phyloP scores from a whole-genome alignment of 2,888 invertebrate genomes.

The Gastrophysa polygoni region DNA sequence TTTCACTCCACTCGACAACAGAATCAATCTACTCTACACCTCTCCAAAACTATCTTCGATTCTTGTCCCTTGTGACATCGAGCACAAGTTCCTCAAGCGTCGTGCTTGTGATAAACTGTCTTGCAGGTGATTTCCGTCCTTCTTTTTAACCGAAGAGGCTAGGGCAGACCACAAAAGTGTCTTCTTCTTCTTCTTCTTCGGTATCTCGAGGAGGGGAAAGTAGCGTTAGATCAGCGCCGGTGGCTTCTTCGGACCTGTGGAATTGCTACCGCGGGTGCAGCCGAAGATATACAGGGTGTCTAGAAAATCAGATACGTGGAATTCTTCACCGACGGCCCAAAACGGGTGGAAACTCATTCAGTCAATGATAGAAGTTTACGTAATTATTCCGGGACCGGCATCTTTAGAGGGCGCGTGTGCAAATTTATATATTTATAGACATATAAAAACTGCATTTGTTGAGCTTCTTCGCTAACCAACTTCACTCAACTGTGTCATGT shows the following conservation, averaged over 20 bases:
- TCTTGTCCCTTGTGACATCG: too few relatives aligned
- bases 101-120: slow-evolving; percentile 50
- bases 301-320: too few relatives aligned
- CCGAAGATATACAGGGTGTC: not conserved
- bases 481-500: too few relatives aligned
- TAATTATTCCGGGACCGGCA: too few relatives aligned
- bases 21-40: not conserved
- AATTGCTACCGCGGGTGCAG: not conserved
- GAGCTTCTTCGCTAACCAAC: too few relatives aligned
- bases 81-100: slow-evolving; percentile 38
- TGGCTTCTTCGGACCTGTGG: slow-evolving; percentile 20
- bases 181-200: slow-evolving; percentile 35
- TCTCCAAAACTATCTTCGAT: not conserved
- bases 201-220: slow-evolving; percentile 45
- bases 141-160: slow-evolving; percentile 48
- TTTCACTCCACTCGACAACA: not conserved
- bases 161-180: slow-evolving; percentile 43
- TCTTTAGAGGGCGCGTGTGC: too few relatives aligned
- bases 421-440: too few relatives aligned
- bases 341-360: too few relatives aligned
- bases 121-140: slow-evolving; percentile 48
- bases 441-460: too few relatives aligned
- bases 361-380: too few relatives aligned
- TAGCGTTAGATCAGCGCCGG: slow-evolving; percentile 44
- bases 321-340: too few relatives aligned